Evolutionary conservation across 2,113 vertebrate genomes (phyloP).

Genomic region (Ictalurus punctatus): DNA sequence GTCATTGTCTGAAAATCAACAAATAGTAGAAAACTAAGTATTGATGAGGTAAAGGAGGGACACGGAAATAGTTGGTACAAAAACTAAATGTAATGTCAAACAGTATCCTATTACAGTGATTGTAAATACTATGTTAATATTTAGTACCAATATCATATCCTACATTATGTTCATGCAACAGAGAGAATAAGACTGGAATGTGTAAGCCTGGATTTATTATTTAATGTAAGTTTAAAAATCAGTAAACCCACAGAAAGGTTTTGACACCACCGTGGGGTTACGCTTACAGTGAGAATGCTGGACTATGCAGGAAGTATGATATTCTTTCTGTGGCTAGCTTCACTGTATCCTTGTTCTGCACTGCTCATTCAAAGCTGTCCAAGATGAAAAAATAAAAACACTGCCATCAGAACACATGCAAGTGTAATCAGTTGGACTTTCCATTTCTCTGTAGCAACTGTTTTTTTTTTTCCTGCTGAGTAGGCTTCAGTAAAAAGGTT

Average conservation of each 20-base stretch:
- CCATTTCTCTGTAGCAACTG: constrained; percentile 23
- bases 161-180: background rate
- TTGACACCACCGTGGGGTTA: background rate
- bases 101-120: background rate
- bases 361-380: constrained; percentile 15
- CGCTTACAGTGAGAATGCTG: background rate
- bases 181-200: background rate
- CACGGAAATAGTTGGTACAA: background rate
- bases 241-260: background rate
- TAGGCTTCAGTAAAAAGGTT: constrained; percentile 19
- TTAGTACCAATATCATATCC: background rate
- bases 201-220: background rate
- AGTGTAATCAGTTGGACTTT: constrained; percentile 37
- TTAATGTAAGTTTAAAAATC: background rate
- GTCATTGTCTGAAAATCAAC: background rate
- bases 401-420: constrained; percentile 37
- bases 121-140: background rate
- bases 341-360: background rate
- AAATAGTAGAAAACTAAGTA: background rate
- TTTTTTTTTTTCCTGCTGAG: constrained; percentile 31
- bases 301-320: background rate
- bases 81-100: background rate
- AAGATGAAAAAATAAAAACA: constrained; percentile 24
- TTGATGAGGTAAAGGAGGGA: background rate
- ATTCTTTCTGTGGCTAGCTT: background rate